Conservation (phyloP, 2,113 vertebrate genomes). For the Ursus arctos region DNA sequence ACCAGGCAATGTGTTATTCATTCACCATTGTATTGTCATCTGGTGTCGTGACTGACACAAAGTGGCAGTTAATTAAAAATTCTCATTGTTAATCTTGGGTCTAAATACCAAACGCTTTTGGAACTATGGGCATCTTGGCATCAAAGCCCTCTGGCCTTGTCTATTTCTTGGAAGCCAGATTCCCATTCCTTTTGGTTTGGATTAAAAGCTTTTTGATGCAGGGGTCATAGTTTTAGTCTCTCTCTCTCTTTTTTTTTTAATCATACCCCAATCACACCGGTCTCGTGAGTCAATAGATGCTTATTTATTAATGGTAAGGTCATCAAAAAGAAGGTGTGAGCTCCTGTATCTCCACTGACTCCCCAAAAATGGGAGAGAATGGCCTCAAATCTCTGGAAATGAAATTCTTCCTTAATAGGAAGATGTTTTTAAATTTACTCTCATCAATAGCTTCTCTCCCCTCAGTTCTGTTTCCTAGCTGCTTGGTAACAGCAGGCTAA, state of each 20-base stretch:
- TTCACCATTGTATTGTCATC: background rate
- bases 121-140: background rate
- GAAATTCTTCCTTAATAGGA: background rate
- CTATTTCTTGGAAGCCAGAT: background rate
- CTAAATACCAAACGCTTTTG: background rate
- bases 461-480: background rate
- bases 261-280: background rate
- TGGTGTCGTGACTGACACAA: background rate
- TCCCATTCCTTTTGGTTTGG: background rate
- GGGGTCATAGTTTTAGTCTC: background rate
- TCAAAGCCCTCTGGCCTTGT: background rate
- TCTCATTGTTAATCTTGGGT: background rate
- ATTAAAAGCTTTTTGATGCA: background rate
- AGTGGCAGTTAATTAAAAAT: background rate
- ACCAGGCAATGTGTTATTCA: background rate
- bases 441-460: background rate
- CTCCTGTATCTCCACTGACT: background rate
- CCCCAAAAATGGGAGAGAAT: background rate
- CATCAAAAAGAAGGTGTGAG: background rate
- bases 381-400: background rate
- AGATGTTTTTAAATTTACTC: background rate
- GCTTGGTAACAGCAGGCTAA: background rate
- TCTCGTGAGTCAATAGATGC: background rate
- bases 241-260: background rate
- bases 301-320: background rate